Evolutionary conservation across 2,113 vertebrate species (phyloP), one percentile per base, ranked within the genome.

Genomic region (Lutjanus erythropterus): DNA sequence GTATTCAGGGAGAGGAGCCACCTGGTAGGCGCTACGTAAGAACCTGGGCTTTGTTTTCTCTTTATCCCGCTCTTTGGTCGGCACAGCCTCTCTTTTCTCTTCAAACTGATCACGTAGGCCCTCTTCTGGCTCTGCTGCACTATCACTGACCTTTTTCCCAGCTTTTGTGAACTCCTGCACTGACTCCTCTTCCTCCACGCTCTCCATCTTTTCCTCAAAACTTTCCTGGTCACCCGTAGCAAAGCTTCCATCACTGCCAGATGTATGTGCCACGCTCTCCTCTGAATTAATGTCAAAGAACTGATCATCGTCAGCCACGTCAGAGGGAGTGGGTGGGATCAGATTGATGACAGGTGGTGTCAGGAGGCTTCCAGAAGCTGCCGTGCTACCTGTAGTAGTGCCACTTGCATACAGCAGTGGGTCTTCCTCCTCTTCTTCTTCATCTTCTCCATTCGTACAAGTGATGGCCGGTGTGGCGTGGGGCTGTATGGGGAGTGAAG

Each of bases 301-400:
- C 74, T 88, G 94, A 59, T 93, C 92, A 2, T 93, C 88, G 0
- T 91, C 83, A 2, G 90, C 69, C 1, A 93, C 50, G 10, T 93
- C 92, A 2, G 92, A 95, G 35, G 95, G 95, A 23, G 94, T 95
- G 12, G 95, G 94, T 12, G 95, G 95, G 69, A 96, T 95, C 52
- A 96, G 80, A 64, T 95, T 92, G 61, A 96, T 96, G 44, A 88
- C 71, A 11, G 94, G 95, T 31, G 82, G 83, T 14, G 52, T 80
- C 21, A 94, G 85, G 68, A 94, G 75, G 64, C 78, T 83, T 55
- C 71, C 91, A 31, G 84, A 75, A 19, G 79, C 59, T 39, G 37
- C 44, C 2, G 35, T 21, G 56, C 50, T 70, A 25, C 71, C n/a
- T n/a, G n/a, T n/a, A n/a, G n/a, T 56, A 1, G 72, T 84, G 47